Evolutionary conservation across 1,140 invertebrate species (phyloP).

Genomic region (Stegodyphus mimosarum): DNA sequence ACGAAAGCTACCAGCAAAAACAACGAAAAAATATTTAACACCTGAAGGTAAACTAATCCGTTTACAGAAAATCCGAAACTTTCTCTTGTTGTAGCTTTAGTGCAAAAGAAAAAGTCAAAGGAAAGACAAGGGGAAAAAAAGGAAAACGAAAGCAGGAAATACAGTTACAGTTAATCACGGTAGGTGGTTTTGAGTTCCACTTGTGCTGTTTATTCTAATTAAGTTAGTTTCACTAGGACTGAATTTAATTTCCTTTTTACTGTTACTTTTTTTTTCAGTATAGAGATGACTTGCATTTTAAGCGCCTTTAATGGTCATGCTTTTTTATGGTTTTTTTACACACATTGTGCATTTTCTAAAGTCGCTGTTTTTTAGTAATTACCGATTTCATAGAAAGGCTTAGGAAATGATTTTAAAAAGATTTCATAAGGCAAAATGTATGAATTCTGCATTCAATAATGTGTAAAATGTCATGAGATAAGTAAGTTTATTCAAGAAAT

Average conservation of each 20-base stretch:
- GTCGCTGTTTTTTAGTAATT: too few species aligned
- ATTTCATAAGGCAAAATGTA: too few species aligned
- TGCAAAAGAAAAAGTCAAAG: slow-evolving; percentile 1
- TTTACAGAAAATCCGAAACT: slow-evolving; percentile 27
- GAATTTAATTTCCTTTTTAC: slow-evolving; percentile 12
- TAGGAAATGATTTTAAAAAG: too few species aligned
- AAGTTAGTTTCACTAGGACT: slow-evolving; percentile 38
- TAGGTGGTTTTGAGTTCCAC: slow-evolving; percentile 40
- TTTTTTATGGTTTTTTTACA: not conserved
- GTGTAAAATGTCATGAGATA: too few species aligned
- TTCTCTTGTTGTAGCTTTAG: slow-evolving; percentile 1
- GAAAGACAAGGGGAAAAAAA: not conserved
- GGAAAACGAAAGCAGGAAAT: slow-evolving; percentile 26
- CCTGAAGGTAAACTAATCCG: slow-evolving; percentile 32
- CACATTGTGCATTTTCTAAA: too few species aligned
- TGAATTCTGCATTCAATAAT: too few species aligned
- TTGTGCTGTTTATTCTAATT: slow-evolving; percentile 42
- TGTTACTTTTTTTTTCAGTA: not conserved
- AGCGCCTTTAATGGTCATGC: not conserved
- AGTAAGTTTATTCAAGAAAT: too few species aligned
- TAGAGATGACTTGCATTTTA: not conserved
- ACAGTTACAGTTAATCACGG: slow-evolving; percentile 40
- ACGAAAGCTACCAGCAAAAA: not conserved
- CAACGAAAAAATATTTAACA: slow-evolving; percentile 12
- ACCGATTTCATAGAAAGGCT: too few species aligned